Evolutionary conservation across 2,797 vertebrate species (phyloP), one percentile per base, ranked within the genome.

Genomic region (Acanthurus tractus): DNA sequence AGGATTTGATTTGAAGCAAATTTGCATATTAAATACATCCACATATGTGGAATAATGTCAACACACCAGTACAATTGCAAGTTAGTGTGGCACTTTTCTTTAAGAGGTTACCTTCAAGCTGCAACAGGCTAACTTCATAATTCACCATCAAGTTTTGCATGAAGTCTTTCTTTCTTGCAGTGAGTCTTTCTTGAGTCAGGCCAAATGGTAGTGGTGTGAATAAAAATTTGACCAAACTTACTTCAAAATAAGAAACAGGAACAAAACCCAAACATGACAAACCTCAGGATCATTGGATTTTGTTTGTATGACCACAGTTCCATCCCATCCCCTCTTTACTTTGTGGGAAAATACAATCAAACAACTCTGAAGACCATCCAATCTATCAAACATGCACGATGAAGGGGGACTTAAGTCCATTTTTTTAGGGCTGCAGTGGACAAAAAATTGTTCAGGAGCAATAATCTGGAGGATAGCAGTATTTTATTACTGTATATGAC

Each of bases 311-410:
- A 22, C 17, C 18, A 69, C 8, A 55, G 54, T 58, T 54, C 17
- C 3, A 40, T 10, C 29, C 17, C 29, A 22, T 13, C 23, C 23
- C 25, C 15, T 0, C 2, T 40, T 57, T 20, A 11, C 7, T 68
- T 29, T 29, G 40, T 54, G 42, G 38, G 61, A 12, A 68, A 77
- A 69, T 12, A 15, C 45, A 1, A 45, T 49, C 18, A 58, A 53
- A 50, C n/a, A 36, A 13, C 23, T 61, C 22, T 15, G 6, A 65
- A 53, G 29, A 18, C 58, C 38, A 18, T 40, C 14, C 13, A n/a
- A 54, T 38, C 20, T 44, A 18, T 70, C 38, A 67, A 34, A 53
- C 14, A 6, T 69, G 42, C 22, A 29, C 44, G 18, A 72, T 38
- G 3, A 50, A 54, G 0, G 25, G 13, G 8, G 53, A 15, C 22